Evolutionary conservation across 2,888 invertebrate species (phyloP).

Genomic region (Orchesella flavescens): DNA sequence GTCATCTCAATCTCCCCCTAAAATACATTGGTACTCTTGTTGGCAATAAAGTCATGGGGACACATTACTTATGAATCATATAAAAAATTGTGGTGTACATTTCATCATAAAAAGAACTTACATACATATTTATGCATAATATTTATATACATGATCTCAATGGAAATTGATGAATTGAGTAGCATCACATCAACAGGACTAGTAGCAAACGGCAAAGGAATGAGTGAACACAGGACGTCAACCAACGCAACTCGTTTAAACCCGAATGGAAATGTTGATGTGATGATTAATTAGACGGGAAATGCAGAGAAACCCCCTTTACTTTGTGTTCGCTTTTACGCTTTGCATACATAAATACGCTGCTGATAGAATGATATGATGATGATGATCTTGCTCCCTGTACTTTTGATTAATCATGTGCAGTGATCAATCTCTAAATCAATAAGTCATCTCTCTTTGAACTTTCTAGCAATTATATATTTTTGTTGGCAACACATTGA

Average conservation of each 20-base stretch:
- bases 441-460: neutral
- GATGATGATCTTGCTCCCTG: neutral
- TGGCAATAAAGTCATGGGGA: too few species aligned
- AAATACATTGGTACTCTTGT: slow-evolving; percentile 7
- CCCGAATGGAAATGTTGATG: slow-evolving; percentile 7
- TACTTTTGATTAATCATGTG: neutral
- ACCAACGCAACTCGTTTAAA: slow-evolving; percentile 41
- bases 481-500: neutral
- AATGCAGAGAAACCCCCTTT: neutral
- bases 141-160: neutral
- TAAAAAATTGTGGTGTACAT: too few species aligned
- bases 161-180: slow-evolving; percentile 1
- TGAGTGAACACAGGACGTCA: too few species aligned
- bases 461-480: neutral
- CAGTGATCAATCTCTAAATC: neutral
- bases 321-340: neutral
- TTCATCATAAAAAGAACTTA: too few species aligned
- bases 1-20: slow-evolving; percentile 1
- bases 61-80: too few species aligned
- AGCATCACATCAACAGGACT: neutral
- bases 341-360: neutral
- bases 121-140: neutral
- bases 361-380: neutral
- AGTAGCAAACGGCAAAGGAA: neutral
- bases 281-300: slow-evolving; percentile 57